Evolutionary conservation across 2,113 vertebrate species (phyloP).

Genomic region (Charina bottae): DNA sequence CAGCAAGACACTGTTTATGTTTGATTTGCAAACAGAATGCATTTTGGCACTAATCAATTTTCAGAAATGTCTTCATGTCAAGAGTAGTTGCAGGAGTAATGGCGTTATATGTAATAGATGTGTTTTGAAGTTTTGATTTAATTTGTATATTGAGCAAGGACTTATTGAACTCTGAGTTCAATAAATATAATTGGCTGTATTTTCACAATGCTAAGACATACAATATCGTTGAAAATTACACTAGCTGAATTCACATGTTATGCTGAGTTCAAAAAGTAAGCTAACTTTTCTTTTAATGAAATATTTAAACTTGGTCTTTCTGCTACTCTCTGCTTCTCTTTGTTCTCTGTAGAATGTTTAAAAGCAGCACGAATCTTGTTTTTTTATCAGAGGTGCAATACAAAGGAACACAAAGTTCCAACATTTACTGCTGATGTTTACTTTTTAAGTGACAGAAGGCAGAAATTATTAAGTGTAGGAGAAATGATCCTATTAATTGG

Average conservation of each 20-base stretch:
- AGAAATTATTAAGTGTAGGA: not conserved
- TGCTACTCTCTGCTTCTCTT: not conserved
- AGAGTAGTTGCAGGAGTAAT: not conserved
- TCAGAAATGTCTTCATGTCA: not conserved
- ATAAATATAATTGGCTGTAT: not conserved
- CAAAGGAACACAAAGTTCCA: not conserved
- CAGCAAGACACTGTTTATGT: not conserved
- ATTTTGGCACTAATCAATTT: not conserved
- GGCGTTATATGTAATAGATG: not conserved
- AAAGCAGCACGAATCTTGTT: not conserved
- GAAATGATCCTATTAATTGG: not conserved
- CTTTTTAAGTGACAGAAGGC: not conserved
- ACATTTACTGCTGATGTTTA: not conserved
- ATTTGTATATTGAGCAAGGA: not conserved
- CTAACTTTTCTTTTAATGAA: not conserved
- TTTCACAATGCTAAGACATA: not conserved
- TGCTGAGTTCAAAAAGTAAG: not conserved
- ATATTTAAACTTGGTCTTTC: not conserved
- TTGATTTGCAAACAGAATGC: not conserved
- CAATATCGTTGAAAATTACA: not conserved
- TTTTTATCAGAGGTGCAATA: not conserved
- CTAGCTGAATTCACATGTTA: not conserved
- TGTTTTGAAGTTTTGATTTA: not conserved
- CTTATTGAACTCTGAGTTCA: not conserved
- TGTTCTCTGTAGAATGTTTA: not conserved